These are phyloP conservation scores for Lagorchestes hirsutus DNA, from an alignment of 2,797 vertebrate species.

Conservation along the genomic window DNA sequence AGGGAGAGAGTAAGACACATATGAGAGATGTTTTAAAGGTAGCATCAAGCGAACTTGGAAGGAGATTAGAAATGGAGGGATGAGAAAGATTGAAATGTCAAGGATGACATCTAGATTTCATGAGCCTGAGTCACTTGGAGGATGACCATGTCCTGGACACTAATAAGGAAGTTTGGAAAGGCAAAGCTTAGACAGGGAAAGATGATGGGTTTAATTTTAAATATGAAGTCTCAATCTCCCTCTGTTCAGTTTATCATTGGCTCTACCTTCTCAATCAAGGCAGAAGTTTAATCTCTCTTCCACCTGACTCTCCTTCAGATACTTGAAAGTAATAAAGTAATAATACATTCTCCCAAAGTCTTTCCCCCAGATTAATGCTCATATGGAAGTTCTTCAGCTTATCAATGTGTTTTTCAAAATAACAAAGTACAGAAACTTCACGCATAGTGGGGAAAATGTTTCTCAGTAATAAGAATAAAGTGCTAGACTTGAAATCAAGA, in stretches of 20 bases:
- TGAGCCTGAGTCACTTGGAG: not conserved
- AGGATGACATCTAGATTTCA: not conserved
- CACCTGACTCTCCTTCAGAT: not conserved
- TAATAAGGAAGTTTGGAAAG: not conserved
- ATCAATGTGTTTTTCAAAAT: not conserved
- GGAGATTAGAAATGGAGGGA: not conserved
- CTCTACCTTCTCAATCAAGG: not conserved
- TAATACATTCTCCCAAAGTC: not conserved
- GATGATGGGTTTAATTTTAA: not conserved
- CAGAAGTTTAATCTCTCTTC: not conserved
- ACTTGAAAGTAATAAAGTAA: not conserved
- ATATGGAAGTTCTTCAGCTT: not conserved
- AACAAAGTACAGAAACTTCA: not conserved
- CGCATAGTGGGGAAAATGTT: not conserved
- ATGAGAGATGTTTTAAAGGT: not conserved
- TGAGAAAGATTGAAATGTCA: not conserved
- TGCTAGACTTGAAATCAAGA: not conserved
- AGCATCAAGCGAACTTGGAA: not conserved
- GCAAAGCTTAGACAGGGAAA: not conserved
- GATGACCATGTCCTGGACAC: not conserved
- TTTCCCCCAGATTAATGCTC: not conserved
- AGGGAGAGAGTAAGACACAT: not conserved
- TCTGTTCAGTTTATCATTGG: not conserved
- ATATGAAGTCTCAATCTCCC: not conserved
- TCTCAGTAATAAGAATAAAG: not conserved